Evolutionary conservation across 2,888 invertebrate species (phyloP), one percentile per base, ranked within the genome.

Genomic region (Apantesis nais): DNA sequence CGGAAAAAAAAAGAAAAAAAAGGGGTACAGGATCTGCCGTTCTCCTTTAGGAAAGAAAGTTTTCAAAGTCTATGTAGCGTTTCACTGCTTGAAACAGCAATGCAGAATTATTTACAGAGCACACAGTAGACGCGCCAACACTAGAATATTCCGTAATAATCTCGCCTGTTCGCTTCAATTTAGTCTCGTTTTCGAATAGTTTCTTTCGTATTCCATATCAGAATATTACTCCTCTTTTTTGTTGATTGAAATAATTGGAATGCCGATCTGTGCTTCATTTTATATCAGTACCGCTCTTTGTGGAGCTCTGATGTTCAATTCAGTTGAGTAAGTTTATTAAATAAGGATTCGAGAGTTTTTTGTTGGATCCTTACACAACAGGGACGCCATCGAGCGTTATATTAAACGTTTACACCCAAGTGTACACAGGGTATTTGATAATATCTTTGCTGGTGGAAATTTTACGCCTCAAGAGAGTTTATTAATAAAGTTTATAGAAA

Each of bases 101-200:
- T 63, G 19, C 25, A 39, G 29, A 14, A 31, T 67, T 52, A 61
- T 44, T 66, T 22, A 58, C 60, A 31, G 71, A 63, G 66, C 60
- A 60, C 71, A 72, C 67, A 62, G 60, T 12, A 48, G 70, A 65
- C 65, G 66, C 55, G 62, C 72, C 67, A 61, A 55, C 70, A 19
- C n/a, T 41, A 70, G 5, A 29, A 71, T 67, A 74, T 72, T 75
- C 74, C 29, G 63, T 65, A 81, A 78, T 80, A 78, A 72, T 81
- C 66, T 74, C 69, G 11, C 61, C 68, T 48, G 70, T 67, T 64
- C 61, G 44, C 58, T 66, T 55, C 58, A 62, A 62, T 41, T 58
- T 31, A 62, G 62, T 39, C 22, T 39, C 29, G 52, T 52, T 39
- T 61, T 31, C 12, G 61, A 68, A 71, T 68, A 61, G 58, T 62